These are phyloP conservation scores for Myocastor coypus DNA, from an alignment of 2,113 vertebrate species.

Conservation along the genomic window DNA sequence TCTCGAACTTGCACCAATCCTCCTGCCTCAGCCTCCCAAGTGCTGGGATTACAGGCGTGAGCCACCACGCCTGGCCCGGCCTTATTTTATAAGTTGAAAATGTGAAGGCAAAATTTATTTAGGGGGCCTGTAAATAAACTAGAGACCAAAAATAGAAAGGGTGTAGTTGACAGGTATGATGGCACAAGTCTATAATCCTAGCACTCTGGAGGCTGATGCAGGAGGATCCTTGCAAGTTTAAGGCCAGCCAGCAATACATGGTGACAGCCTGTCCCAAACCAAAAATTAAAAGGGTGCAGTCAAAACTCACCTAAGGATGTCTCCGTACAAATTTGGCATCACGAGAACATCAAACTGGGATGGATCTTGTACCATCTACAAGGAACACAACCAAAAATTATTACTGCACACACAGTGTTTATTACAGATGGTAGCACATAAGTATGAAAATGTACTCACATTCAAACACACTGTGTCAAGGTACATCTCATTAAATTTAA, in stretches of 20 bases:
- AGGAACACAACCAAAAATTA: constrained; percentile 15
- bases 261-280: not conserved
- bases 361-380: constrained; percentile 98
- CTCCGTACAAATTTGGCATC: constrained; percentile 98
- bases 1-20: too few relatives aligned
- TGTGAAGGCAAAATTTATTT: not conserved
- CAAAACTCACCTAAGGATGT: constrained; percentile 94
- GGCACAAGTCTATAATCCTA: not conserved
- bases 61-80: too few relatives aligned
- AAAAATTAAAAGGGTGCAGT: not conserved
- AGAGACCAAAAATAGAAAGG: not conserved
- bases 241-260: not conserved
- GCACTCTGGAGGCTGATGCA: not conserved
- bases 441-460: constrained; percentile 86
- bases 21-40: too few relatives aligned
- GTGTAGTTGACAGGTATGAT: not conserved
- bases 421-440: not conserved
- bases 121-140: not conserved
- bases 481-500: constrained; percentile 99
- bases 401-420: not conserved
- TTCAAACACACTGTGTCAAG: constrained; percentile 98
- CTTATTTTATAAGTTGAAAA: not conserved
- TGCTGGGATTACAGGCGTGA: too few relatives aligned
- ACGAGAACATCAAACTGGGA: constrained; percentile 97
- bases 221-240: not conserved